Base-by-base conservation (phyloP, 2,113 vertebrate species). In the Gambusia holbrooki region DNA sequence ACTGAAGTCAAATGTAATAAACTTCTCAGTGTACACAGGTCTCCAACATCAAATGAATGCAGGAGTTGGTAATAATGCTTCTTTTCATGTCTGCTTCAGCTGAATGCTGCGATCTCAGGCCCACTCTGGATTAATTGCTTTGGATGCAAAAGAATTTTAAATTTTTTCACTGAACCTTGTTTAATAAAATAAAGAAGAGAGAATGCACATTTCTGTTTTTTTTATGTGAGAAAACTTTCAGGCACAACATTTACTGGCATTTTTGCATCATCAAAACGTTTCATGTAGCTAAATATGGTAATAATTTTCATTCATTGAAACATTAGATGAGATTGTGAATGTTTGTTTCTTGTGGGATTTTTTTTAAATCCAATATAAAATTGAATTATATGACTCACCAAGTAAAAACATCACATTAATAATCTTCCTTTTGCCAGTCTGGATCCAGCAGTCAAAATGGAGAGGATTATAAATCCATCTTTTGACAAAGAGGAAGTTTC, bases 1-100 rank as follows among this genome's bases (percentile, higher is more conserved):
- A 83, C 54, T 86, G 78, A 82, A 79, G 80, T 91, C 79, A 72
- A 72, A 78, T 80, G 74, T 75, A 82, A 87, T 87, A 81, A 84
- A 83, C 74, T 73, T 87, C 76, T 90, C 88, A 76, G 77, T 81
- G 75, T 88, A 86, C 84, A 51, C 33, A 81, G 80, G 81, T 87
- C 70, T 85, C 79, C 81, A 76, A 91, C 82, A 90, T 90, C 87
- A 91, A 90, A 90, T 83, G 82, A 83, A 77, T 86, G 84, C 70
- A 84, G 74, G 45, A 77, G 79, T 72, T 61, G n/a, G 78, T 82
- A 85, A 84, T 79, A 80, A 77, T 32, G 60, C 69, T 77, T 64
- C 69, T 66, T 76, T 60, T 66, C 45, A 60, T 72, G 65, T 85
- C 69, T 77, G 76, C 74, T 73, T 83, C 81, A 83, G 80, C 78